Evolutionary conservation across 2,888 invertebrate genomes (phyloP), one percentile per base, ranked within the genome.

Genomic region (Dermolepida albohirtum): DNA sequence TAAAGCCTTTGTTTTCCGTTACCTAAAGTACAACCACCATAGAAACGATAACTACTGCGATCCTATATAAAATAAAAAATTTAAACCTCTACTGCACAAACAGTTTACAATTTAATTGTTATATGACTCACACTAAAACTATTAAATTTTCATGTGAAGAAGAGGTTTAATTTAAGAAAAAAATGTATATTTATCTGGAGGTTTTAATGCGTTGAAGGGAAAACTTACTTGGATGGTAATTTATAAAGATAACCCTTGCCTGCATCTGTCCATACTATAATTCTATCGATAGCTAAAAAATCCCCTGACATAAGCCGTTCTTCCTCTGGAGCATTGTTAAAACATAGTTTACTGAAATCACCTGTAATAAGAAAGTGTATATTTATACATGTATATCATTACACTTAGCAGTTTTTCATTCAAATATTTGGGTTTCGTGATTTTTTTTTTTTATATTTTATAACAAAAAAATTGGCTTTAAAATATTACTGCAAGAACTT

Each of bases 231-330:
- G 76, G 96, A 92, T 0, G 99, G 98, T 75, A 99, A 86, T 83
- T 93, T 95, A 85, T 96, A 99, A 62, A 99, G 86, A 83, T 97
- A 98, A 59, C 96, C 97, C 79, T 95, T 95, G 69, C 98, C 98
- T 78, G 96, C 96, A 57, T 96, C 96, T 57, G 96, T 97, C 93
- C 97, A 98, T 8, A 98, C 90, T 59, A 98, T 89, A 0, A 98
- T 95, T 47, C 95, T 86, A 80, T 98, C 98, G 0, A 96, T 92
- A 0, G 94, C 89, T 17, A 98, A 85, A 80, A 98, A 98, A 82
- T 97, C 96, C 0, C 98, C 98, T 0, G 97, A 96, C 86, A 95
- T 90, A 97, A 97, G 98, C 1, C 96, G 88, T 81, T 96, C 96
- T 0, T 95, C 92, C 14, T 91, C 85, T 0, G 94, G 94, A n/a